Base-by-base conservation (phyloP, 2,888 invertebrate genomes). In the Sphinx pinastri region DNA sequence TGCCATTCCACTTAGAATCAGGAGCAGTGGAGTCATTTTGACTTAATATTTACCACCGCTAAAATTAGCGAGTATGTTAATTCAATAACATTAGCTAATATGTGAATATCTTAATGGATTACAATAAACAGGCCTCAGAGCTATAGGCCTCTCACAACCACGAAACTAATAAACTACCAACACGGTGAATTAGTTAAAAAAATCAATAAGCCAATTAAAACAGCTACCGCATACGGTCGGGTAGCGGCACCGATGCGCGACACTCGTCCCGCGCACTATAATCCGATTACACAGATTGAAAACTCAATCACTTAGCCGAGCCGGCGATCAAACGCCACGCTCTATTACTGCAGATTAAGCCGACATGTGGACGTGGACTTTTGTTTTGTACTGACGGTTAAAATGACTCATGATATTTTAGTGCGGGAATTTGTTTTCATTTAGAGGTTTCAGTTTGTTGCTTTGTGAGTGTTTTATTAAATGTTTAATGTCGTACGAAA, bases 251-350 rank as follows among this genome's bases (percentile, higher is more conserved):
- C 84, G 79, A 79, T 83, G 78, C 74, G 77, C 79, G 81, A 79
- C 84, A 78, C 77, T 79, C 77, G 75, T 74, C 71, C 76, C 73
- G 78, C 79, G 78, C 45, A 54, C 74, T 52, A 76, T 87, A 87
- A 84, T 85, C 87, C 85, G 88, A 93, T 93, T 93, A 93, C 82
- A 84, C 84, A 91, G 91, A 93, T 93, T 93, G 93, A 92, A 93
- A 92, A 93, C 93, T 93, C 93, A 93, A 92, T 93, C 92, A 92
- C 90, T 91, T 92, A 89, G 87, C 80, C 76, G 78, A 75, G 84
- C 80, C 76, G 78, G 75, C 84, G 85, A 85, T 91, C 91, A 91
- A 90, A 90, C 88, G 89, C 75, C 83, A 79, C 83, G 84, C 82
- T 85, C 88, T 88, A 84, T 86, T 82, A 84, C 82, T 75, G 79